phyloP scores from a whole-genome alignment of 2,888 invertebrate species.

The Spatulosminthurus flaviceps region DNA sequence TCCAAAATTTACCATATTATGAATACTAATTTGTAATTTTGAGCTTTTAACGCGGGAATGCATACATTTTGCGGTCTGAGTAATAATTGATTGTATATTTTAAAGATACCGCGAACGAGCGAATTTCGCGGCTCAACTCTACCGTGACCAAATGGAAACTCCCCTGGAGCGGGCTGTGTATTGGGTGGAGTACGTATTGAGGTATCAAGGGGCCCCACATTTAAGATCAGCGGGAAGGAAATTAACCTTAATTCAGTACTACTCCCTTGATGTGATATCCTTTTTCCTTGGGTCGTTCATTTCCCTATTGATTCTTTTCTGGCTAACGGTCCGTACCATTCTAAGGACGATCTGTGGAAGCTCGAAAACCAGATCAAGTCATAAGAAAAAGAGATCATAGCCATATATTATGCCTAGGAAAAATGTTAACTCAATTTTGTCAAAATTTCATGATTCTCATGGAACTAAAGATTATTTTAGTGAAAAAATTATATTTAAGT shows the following conservation, averaged over 20 bases:
- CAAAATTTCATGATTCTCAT: too few relatives aligned
- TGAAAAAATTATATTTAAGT: too few relatives aligned
- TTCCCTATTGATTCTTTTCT: too few relatives aligned
- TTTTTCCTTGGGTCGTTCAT: too few relatives aligned
- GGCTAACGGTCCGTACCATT: too few relatives aligned
- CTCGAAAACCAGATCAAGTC: too few relatives aligned
- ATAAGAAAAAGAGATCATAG: too few relatives aligned
- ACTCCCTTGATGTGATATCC: not conserved
- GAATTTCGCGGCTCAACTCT: not conserved
- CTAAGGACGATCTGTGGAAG: too few relatives aligned
- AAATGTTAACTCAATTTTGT: too few relatives aligned
- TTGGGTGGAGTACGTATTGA: not conserved
- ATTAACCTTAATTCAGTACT: not conserved
- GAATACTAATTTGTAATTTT: not conserved
- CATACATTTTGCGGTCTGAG: not conserved
- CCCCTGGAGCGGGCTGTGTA: not conserved
- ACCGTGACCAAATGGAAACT: not conserved
- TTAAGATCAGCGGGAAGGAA: not conserved
- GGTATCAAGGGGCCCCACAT: conserved; percentile 1
- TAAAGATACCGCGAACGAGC: not conserved
- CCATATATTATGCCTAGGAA: too few relatives aligned
- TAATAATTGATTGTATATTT: not conserved
- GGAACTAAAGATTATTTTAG: too few relatives aligned
- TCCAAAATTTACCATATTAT: not conserved
- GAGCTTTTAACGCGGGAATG: not conserved